phyloP scores from a whole-genome alignment of 2,113 vertebrate species.

The Oncorhynchus mykiss region DNA sequence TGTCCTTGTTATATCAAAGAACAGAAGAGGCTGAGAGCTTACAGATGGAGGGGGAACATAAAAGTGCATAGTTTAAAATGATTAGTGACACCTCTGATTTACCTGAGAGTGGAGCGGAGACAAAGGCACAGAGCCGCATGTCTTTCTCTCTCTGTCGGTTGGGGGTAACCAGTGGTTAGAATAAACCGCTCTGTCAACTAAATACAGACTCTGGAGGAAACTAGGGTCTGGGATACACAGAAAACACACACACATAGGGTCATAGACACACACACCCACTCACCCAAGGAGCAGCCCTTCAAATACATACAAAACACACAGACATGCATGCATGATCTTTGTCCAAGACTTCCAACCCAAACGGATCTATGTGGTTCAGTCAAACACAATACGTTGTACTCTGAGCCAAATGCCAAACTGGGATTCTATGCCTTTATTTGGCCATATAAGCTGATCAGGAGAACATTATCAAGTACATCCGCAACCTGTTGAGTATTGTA shows the following conservation, averaged over 20 bases:
- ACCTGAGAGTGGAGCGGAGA: slow-evolving; percentile 75
- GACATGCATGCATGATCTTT: neutral
- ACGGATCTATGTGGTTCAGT: neutral
- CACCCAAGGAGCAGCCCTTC: neutral
- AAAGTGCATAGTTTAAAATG: slow-evolving; percentile 99
- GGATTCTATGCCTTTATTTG: too few species aligned
- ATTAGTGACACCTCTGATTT: slow-evolving; percentile 99
- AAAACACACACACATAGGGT: neutral
- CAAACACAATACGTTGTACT: too few species aligned
- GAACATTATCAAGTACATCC: too few species aligned
- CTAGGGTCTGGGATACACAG: neutral
- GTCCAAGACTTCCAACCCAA: neutral
- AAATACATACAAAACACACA: neutral
- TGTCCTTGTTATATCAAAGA: slow-evolving; percentile 98
- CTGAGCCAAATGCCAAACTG: too few species aligned
- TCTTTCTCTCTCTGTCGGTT: too few species aligned
- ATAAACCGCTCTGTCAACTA: neutral
- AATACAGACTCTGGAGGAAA: neutral
- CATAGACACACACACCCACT: neutral
- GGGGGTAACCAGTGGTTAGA: too few species aligned
- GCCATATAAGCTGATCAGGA: too few species aligned
- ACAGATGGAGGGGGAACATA: slow-evolving; percentile 90
- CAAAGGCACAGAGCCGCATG: neutral
- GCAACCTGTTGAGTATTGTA: too few species aligned
- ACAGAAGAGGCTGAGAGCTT: slow-evolving; percentile 77